Base-by-base conservation (phyloP, 2,113 vertebrate species). In the Petroica traversi region DNA sequence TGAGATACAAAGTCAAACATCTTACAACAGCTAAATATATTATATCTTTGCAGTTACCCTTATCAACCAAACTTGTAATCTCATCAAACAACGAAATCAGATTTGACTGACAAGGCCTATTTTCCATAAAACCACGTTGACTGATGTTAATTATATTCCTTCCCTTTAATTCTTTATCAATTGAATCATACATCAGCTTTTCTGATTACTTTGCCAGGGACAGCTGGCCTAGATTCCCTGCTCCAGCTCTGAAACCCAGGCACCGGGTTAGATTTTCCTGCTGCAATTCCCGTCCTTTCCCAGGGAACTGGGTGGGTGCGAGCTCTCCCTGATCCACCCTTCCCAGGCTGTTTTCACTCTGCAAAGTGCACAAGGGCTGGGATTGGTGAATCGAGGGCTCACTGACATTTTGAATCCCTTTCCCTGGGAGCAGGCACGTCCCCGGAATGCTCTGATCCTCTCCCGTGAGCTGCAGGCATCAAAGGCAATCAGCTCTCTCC, bases 1-100 rank as follows among this genome's bases (percentile, higher is more conserved):
- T 28, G 93, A 88, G 88, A 92, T 94, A 80, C 71, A 80, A 89
- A 95, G 92, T 94, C 94, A 92, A 96, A 88, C 82, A 46, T 89
- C 89, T 92, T 83, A 80, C 75, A 94, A 59, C 74, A 94, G 94
- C 74, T 93, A 96, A 96, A 73, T 85, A 61, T 75, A 89, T 95
- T 92, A 91, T 19, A 57, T 85, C 80, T 85, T 41, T 49, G 75
- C 89, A 67, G 79, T 59, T 92, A 80, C 92, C 90, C 90, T 94
- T 95, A 96, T 95, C 95, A 96, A 72, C 88, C 75, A 55, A 83
- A 96, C 85, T 83, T 68, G 85, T 95, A 96, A 95, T 97, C 85
- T 93, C 88, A 96, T 96, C 93, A 93, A 86, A 74, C 92, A 96
- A 92, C 3, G 43, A 94, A 96, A 96, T 95, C 79, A 88, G 75